phyloP scores from a whole-genome alignment of 2,797 vertebrate genomes.

The Crypturellus tataupa region DNA sequence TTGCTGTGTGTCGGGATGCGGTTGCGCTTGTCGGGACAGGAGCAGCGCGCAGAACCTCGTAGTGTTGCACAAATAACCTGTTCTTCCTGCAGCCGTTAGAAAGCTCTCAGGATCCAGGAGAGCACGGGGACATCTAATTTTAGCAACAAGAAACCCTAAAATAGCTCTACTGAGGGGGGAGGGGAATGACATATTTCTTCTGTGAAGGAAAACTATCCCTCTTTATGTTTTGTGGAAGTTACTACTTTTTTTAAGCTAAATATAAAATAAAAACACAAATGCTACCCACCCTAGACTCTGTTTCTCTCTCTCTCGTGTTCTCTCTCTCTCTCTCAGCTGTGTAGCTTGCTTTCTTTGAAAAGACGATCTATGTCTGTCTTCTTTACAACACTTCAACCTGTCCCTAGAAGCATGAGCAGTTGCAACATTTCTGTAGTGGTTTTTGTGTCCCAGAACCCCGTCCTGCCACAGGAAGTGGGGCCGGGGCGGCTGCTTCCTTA shows the following conservation, averaged over 20 bases:
- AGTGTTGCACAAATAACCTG: fast-evolving
- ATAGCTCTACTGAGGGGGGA: not conserved
- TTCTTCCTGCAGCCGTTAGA: not conserved
- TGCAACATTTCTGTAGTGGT: fast-evolving
- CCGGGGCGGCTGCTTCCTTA: fast-evolving
- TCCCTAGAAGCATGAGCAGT: fast-evolving
- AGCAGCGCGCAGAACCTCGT: fast-evolving
- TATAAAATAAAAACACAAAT: slow-evolving; percentile 7
- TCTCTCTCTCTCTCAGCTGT: not conserved
- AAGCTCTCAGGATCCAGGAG: not conserved
- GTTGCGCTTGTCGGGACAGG: too few relatives aligned
- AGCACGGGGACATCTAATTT: not conserved
- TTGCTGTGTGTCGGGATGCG: too few relatives aligned
- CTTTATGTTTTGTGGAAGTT: not conserved
- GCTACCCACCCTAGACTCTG: not conserved
- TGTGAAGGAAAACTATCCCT: slow-evolving; percentile 70
- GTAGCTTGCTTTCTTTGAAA: fast-evolving
- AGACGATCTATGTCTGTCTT: fast-evolving
- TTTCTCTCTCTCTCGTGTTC: not conserved
- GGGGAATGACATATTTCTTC: slow-evolving; percentile 25
- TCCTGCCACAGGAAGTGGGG: too few relatives aligned
- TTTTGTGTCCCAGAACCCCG: not conserved
- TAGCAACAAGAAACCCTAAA: fast-evolving
- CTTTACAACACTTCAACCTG: fast-evolving
- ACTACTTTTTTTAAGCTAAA: slow-evolving; percentile 3